These are phyloP conservation scores for Chelonia mydas DNA, from an alignment of 2,797 vertebrate species.

Conservation along the genomic window DNA sequence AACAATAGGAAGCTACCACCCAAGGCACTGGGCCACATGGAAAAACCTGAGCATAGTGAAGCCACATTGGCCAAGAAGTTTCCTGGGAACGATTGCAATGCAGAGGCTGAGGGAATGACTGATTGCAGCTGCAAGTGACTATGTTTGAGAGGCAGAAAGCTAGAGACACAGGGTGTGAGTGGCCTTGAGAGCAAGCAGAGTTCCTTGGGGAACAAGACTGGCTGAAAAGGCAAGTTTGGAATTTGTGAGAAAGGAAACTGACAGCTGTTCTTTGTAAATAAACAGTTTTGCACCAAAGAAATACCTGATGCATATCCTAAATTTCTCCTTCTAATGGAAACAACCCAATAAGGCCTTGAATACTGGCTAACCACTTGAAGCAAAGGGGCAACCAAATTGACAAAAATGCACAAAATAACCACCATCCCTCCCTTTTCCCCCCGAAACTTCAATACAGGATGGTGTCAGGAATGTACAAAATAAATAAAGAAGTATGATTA, in stretches of 20 bases:
- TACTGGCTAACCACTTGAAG: not conserved
- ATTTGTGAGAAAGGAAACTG: not conserved
- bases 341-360: not conserved
- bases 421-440: not conserved
- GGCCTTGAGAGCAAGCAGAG: not conserved
- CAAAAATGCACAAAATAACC: not conserved
- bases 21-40: not conserved
- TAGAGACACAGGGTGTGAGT: not conserved
- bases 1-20: not conserved
- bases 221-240: not conserved
- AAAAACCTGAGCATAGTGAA: not conserved
- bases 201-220: not conserved
- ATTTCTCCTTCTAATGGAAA: not conserved
- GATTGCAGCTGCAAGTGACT: not conserved
- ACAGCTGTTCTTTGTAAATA: not conserved
- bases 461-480: not conserved
- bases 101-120: not conserved
- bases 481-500: not conserved
- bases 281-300: not conserved
- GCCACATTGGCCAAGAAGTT: not conserved
- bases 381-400: not conserved
- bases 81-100: not conserved
- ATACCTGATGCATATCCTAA: not conserved
- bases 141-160: not conserved
- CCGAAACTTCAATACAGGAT: not conserved